phyloP scores from a whole-genome alignment of 2,113 vertebrate species.

The Origma solitaria region DNA sequence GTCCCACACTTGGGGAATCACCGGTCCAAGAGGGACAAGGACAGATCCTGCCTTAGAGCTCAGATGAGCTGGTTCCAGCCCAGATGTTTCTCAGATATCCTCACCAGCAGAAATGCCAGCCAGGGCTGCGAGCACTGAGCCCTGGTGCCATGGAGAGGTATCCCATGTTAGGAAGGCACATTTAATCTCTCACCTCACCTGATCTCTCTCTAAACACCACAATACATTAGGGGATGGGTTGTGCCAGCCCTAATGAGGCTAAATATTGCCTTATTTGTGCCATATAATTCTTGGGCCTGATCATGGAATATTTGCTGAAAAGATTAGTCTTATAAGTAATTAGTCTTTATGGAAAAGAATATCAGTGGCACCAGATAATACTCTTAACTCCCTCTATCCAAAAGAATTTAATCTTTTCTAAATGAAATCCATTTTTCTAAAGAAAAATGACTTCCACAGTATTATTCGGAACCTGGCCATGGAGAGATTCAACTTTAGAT shows the following conservation, averaged over 20 bases:
- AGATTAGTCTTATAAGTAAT: slow-evolving; percentile 6
- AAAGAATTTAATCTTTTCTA: slow-evolving; percentile 34
- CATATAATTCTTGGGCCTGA: background rate
- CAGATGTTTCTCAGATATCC: background rate
- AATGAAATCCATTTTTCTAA: slow-evolving; percentile 36
- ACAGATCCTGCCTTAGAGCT: background rate
- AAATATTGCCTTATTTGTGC: background rate
- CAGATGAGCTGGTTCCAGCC: background rate
- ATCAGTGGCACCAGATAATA: background rate
- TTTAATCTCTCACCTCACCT: background rate
- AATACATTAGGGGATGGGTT: background rate
- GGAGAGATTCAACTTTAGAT: slow-evolving; percentile 20
- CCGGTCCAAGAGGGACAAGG: background rate
- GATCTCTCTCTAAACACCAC: background rate
- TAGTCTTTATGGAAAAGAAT: background rate
- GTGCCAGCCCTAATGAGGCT: background rate
- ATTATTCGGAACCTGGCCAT: background rate
- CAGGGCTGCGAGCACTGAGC: background rate
- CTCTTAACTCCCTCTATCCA: background rate
- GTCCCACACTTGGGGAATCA: background rate
- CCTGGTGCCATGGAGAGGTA: background rate
- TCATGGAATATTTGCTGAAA: background rate
- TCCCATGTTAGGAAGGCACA: background rate
- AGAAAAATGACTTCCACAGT: background rate
- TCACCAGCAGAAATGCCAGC: fast-evolving